Percentiles rank a stretch among this genome's conserved stretches.
These are phyloP conservation scores for Arion vulgaris DNA, from an alignment of 1,140 invertebrate species.

Conservation along the genomic window DNA sequence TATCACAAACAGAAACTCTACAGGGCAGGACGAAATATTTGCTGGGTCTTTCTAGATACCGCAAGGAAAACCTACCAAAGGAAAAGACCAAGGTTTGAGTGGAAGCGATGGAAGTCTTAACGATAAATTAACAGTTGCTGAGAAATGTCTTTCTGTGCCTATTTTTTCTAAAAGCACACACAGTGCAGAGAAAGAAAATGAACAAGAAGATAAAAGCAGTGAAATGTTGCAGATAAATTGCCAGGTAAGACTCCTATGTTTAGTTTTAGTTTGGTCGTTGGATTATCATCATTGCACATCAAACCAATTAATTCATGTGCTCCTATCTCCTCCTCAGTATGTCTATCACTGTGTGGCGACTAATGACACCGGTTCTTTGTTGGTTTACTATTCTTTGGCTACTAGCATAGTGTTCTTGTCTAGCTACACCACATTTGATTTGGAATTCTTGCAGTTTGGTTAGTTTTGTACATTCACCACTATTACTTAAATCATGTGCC, in stretches of 20 bases:
- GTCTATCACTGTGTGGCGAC: too few species aligned
- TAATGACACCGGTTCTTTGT: too few species aligned
- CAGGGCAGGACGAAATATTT: conserved; percentile 29
- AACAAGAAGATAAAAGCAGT: background rate
- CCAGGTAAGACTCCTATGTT: background rate
- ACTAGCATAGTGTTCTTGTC: too few species aligned
- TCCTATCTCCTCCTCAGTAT: too few species aligned
- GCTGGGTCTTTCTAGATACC: conserved; percentile 7
- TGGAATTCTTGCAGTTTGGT: too few species aligned
- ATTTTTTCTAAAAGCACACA: background rate
- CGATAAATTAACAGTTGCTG: background rate
- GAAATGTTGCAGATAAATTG: background rate
- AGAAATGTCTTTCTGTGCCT: background rate
- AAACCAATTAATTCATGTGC: too few species aligned
- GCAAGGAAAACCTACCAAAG: background rate
- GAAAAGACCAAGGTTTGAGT: background rate
- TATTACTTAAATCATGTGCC: too few species aligned
- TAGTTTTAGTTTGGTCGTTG: too few species aligned
- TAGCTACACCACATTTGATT: too few species aligned
- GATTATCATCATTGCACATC: too few species aligned
- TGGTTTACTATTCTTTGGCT: too few species aligned
- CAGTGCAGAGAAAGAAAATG: background rate
- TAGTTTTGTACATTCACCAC: too few species aligned
- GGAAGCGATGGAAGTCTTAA: conserved; percentile 1
- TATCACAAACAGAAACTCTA: background rate